Evolutionary conservation across 2,113 vertebrate genomes (phyloP).

Genomic region (Tor tambroides): DNA sequence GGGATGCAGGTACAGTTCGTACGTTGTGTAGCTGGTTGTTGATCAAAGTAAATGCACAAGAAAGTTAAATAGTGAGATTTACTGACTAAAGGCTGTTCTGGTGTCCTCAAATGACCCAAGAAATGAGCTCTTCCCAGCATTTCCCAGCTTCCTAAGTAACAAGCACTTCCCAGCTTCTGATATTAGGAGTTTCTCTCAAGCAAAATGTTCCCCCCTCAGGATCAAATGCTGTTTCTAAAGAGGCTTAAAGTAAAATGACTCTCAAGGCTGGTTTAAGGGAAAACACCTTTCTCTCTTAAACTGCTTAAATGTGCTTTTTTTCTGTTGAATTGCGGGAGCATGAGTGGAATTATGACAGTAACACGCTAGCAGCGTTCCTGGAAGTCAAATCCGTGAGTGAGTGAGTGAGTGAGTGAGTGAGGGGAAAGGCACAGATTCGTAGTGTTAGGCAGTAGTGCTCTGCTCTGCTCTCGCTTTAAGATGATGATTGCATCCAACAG

Average conservation of each 20-base stretch:
- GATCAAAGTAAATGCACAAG: neutral
- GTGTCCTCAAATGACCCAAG: constrained; percentile 17
- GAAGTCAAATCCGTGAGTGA: constrained; percentile 38
- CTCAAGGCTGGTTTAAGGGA: constrained; percentile 42
- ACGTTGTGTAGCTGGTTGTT: neutral
- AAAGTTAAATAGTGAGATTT: neutral
- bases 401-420: neutral
- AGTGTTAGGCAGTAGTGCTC: no score
- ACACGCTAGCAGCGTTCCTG: constrained; percentile 33
- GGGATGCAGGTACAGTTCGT: neutral
- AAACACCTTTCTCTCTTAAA: constrained; percentile 45
- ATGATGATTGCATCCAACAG: no score
- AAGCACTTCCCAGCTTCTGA: constrained; percentile 33
- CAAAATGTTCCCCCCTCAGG: constrained; percentile 15
- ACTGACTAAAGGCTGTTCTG: neutral
- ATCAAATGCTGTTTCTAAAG: constrained; percentile 35
- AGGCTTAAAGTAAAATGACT: constrained; percentile 47
- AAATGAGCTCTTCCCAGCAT: constrained; percentile 5
- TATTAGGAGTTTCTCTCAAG: constrained; percentile 11
- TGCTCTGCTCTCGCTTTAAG: no score
- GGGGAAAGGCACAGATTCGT: no score
- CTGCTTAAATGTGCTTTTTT: constrained; percentile 42
- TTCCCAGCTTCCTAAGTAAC: constrained; percentile 19
- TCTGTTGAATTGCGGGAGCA: neutral
- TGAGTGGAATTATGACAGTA: constrained; percentile 40